Evolutionary conservation across 2,113 vertebrate species (phyloP).

Genomic region (Ammodytes marinus): DNA sequence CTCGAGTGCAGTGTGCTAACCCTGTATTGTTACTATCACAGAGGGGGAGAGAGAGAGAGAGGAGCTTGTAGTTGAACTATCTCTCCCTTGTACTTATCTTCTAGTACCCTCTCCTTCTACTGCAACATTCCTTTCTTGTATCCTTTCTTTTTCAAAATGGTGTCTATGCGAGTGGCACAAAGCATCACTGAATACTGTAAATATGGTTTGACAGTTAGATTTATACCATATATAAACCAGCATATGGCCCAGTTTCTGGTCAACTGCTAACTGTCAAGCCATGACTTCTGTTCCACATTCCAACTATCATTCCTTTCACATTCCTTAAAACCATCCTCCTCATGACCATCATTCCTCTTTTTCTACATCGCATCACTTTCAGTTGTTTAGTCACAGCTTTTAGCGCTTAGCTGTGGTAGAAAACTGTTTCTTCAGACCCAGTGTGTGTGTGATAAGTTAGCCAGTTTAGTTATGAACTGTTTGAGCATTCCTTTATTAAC

Average conservation of each 20-base stretch:
- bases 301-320: background rate
- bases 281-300: background rate
- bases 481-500: constrained; percentile 4
- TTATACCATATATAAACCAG: background rate
- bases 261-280: background rate
- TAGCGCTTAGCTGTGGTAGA: background rate
- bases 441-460: background rate
- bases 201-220: background rate
- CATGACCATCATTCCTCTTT: background rate
- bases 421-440: background rate
- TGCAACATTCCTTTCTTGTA: background rate
- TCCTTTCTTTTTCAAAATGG: background rate
- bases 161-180: background rate
- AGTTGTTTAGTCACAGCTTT: constrained; percentile 9
- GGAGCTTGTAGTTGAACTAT: background rate
- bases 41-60: background rate
- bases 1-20: constrained; percentile 8
- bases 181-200: constrained; percentile 20
- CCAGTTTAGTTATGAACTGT: background rate
- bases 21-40: background rate
- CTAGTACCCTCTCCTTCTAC: background rate
- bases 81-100: background rate
- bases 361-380: background rate
- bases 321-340: background rate
- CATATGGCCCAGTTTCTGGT: background rate